Percentiles rank a stretch among this genome's conserved stretches.
Evolutionary conservation across 2,113 vertebrate species (phyloP).

Genomic region (Tringa solitaria): DNA sequence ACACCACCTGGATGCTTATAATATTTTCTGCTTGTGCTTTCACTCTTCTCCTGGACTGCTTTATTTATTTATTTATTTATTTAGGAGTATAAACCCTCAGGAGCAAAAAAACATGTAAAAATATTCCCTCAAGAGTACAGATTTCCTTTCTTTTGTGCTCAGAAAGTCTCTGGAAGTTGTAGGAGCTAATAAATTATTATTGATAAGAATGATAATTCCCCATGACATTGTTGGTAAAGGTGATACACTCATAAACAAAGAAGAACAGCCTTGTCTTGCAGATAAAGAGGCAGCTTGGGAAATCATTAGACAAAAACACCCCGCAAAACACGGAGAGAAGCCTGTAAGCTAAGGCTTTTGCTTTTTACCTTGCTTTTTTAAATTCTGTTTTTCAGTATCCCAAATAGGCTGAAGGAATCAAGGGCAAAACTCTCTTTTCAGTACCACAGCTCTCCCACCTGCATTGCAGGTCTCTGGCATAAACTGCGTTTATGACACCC

Average conservation of each 20-base stretch:
- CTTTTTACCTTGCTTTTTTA: background rate
- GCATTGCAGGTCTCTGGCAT: background rate
- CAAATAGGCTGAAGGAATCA: background rate
- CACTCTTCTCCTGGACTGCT: background rate
- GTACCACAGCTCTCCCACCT: background rate
- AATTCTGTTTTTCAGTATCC: background rate
- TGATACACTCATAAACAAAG: background rate
- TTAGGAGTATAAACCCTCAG: background rate
- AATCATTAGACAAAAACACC: background rate
- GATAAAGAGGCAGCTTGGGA: slow-evolving; percentile 15
- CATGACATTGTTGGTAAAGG: background rate
- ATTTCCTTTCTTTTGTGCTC: background rate
- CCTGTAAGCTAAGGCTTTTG: background rate
- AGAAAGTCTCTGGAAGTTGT: background rate
- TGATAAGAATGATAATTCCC: slow-evolving; percentile 8
- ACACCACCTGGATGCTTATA: background rate
- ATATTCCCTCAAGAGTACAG: background rate
- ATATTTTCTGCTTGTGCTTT: background rate
- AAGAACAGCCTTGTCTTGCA: background rate
- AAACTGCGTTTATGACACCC: background rate
- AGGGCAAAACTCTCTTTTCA: background rate
- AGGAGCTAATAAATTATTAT: background rate
- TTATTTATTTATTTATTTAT: background rate
- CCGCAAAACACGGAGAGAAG: background rate
- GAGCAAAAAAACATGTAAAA: background rate